A percentile compares a stretch with the other conserved stretches of the same genome.
phyloP scores from a whole-genome alignment of 2,113 vertebrate genomes.

The Chionodraco myersi region DNA sequence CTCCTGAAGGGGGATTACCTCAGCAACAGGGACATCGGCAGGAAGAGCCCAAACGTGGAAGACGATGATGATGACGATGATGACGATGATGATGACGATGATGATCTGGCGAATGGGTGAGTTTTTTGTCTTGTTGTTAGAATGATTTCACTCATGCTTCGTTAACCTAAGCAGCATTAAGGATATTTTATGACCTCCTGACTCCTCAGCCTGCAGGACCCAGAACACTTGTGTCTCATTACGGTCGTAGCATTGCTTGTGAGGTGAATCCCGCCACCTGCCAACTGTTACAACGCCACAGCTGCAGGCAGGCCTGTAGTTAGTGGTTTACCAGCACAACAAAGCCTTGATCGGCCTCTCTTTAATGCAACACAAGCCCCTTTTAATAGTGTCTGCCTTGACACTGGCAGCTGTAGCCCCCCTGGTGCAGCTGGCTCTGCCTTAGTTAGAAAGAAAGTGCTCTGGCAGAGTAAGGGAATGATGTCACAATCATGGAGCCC shows the following conservation, averaged over 20 bases:
- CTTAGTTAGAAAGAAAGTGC: conserved; percentile 38
- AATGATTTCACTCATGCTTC: background rate
- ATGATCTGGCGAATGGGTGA: conserved; percentile 93
- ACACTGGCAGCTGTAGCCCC: conserved; percentile 50
- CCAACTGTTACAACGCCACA: conserved; percentile 42
- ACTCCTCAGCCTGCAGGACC: background rate
- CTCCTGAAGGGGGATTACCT: conserved; percentile 93
- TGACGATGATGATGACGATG: conserved; percentile 84
- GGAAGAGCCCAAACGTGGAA: conserved; percentile 89
- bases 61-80: conserved; percentile 86
- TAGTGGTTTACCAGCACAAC: conserved; percentile 46
- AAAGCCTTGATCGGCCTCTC: conserved; percentile 36
- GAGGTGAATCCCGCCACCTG: conserved; percentile 49
- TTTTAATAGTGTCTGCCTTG: conserved; percentile 16
- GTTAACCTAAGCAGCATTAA: background rate
- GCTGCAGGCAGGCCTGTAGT: conserved; percentile 30
- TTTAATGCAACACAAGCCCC: conserved; percentile 35
- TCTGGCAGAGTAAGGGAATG: conserved; percentile 42
- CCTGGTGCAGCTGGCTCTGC: conserved; percentile 44
- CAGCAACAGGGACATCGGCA: conserved; percentile 88
- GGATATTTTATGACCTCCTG: background rate
- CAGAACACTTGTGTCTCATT: conserved; percentile 17
- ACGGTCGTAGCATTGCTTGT: background rate
- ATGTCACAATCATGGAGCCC: conserved; percentile 52
- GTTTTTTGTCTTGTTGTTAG: conserved; percentile 35